Evolutionary conservation across 2,113 vertebrate species (phyloP).

Genomic region (Callaeas wilsoni): DNA sequence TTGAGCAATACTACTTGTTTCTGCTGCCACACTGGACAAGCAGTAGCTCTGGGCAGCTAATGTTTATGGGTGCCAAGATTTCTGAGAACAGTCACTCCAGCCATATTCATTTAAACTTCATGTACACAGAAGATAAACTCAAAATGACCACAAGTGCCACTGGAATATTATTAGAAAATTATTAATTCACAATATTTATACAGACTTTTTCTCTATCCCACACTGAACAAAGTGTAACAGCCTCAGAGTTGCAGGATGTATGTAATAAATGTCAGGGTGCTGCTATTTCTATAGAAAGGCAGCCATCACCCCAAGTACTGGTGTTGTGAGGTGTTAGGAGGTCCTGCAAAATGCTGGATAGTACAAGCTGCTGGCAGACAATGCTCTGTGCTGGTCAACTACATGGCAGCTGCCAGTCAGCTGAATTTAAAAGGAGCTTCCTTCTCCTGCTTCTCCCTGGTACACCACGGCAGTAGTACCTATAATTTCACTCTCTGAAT

Average conservation of each 20-base stretch:
- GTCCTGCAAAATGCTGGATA: not conserved
- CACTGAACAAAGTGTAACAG: not conserved
- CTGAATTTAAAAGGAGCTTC: not conserved
- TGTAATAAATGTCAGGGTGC: not conserved
- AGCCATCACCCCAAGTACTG: not conserved
- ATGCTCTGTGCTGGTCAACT: not conserved
- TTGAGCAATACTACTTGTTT: not conserved
- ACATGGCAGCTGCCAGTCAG: not conserved
- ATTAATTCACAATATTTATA: not conserved
- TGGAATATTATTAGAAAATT: not conserved
- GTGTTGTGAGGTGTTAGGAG: not conserved
- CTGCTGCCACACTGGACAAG: not conserved
- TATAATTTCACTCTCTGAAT: not conserved
- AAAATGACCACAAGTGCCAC: not conserved
- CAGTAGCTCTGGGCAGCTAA: not conserved
- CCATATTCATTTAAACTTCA: not conserved
- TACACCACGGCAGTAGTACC: not conserved
- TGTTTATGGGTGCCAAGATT: not conserved
- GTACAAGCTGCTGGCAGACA: not conserved
- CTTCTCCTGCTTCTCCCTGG: not conserved
- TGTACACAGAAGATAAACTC: not conserved
- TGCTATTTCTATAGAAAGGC: not conserved
- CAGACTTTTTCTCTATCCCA: not conserved
- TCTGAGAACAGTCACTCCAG: not conserved
- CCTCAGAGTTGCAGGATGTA: fast-evolving